Conservation (phyloP, 2,888 invertebrate genomes). For the Abrostola triplasia region DNA sequence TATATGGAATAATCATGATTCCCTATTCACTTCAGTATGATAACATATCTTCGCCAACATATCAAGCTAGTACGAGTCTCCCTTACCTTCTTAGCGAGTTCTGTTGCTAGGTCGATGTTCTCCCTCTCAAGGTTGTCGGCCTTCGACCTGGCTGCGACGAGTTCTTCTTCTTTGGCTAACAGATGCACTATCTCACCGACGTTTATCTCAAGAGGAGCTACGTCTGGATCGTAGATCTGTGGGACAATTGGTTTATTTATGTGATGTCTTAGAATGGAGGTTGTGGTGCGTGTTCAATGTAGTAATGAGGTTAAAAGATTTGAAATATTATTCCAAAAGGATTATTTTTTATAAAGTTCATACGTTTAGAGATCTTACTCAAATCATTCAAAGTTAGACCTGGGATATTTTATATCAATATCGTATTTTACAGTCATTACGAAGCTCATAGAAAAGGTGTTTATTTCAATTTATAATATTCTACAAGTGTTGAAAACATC, state of each 20-base stretch:
- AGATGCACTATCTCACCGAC: slow-evolving; percentile 96
- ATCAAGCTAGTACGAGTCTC: not conserved
- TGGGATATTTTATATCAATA: too few relatives aligned
- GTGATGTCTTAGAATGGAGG: not conserved
- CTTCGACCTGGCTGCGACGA: slow-evolving; percentile 95
- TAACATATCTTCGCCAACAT: slow-evolving; percentile 24
- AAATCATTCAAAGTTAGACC: too few relatives aligned
- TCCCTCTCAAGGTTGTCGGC: slow-evolving; percentile 96
- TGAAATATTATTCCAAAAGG: too few relatives aligned
- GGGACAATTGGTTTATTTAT: not conserved
- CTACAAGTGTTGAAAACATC: too few relatives aligned
- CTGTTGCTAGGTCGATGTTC: slow-evolving; percentile 95
- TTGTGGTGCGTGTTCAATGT: too few relatives aligned
- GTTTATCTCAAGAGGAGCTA: slow-evolving; percentile 95
- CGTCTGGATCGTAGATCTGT: slow-evolving; percentile 93
- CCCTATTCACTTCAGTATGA: not conserved
- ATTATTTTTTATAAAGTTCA: too few relatives aligned
- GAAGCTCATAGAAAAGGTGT: too few relatives aligned
- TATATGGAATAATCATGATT: not conserved
- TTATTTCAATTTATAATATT: too few relatives aligned
- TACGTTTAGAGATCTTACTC: too few relatives aligned
- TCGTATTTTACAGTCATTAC: too few relatives aligned
- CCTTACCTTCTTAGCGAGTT: slow-evolving; percentile 93
- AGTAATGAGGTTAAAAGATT: too few relatives aligned
- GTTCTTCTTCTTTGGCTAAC: slow-evolving; percentile 97